phyloP scores from a whole-genome alignment of 2,797 vertebrate genomes.

The Scolopax rusticola region DNA sequence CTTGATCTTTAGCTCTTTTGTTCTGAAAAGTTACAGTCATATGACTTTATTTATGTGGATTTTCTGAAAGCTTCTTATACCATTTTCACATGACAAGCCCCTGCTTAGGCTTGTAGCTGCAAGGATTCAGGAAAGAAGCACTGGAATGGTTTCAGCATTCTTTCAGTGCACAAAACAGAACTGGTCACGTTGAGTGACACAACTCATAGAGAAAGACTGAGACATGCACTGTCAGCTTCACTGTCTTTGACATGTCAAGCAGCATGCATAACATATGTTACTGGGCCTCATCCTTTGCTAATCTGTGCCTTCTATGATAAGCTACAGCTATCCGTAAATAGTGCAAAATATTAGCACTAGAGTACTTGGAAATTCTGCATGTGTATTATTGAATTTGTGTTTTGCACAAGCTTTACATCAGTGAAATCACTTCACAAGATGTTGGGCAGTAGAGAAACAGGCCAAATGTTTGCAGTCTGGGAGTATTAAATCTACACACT shows the following conservation, averaged over 20 bases:
- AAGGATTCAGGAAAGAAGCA: background rate
- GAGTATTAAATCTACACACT: background rate
- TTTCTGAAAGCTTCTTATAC: constrained; percentile 64
- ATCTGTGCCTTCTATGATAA: background rate
- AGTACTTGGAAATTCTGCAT: background rate
- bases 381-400: background rate
- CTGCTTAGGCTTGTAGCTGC: constrained; percentile 29
- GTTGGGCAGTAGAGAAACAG: background rate
- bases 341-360: background rate
- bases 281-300: background rate
- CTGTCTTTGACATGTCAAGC: background rate
- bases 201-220: background rate
- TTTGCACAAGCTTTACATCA: background rate
- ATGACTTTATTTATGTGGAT: constrained; percentile 41
- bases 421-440: background rate
- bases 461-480: background rate
- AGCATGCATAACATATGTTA: background rate
- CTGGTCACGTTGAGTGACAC: background rate
- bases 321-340: background rate
- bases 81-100: constrained; percentile 49
- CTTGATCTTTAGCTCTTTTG: constrained; percentile 40
- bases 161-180: background rate
- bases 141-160: constrained; percentile 18
- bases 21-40: constrained; percentile 41
- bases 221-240: background rate